Evolutionary conservation across 2,888 invertebrate genomes (phyloP).

Genomic region (Plebejus melissa): DNA sequence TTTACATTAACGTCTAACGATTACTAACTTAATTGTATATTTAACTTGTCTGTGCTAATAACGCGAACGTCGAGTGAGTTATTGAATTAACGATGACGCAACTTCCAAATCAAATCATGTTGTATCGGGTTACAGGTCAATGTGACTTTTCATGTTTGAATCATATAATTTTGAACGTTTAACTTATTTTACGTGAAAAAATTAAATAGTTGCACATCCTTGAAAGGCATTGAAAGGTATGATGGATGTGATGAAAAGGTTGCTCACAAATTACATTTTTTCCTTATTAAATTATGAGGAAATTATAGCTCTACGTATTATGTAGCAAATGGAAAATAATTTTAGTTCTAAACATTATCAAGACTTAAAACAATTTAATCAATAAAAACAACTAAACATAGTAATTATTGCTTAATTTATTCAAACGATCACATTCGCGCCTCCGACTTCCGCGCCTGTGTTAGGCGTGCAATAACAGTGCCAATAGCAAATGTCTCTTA

Average conservation of each 20-base stretch:
- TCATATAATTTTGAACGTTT: not conserved
- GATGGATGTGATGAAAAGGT: not conserved
- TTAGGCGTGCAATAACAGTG: not conserved
- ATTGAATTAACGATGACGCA: constrained; percentile 20
- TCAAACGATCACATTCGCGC: not conserved
- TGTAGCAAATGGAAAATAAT: too few species aligned
- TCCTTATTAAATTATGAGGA: not conserved
- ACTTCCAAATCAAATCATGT: not conserved
- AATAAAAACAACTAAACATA: too few species aligned
- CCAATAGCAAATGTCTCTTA: constrained; percentile 27
- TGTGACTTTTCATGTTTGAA: not conserved
- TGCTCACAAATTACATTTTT: not conserved
- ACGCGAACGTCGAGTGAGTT: not conserved
- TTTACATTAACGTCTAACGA: not conserved
- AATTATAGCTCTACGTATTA: too few species aligned
- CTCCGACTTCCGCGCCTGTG: not conserved
- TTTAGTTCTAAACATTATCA: not conserved
- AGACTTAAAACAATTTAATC: too few species aligned
- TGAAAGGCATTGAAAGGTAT: not conserved
- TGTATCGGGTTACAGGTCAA: not conserved
- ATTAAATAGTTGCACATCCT: not conserved
- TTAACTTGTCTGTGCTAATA: constrained; percentile 24
- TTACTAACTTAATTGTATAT: constrained; percentile 20
- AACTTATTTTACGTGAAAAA: not conserved
- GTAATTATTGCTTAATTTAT: not conserved